Base-by-base conservation (phyloP, 2,888 invertebrate genomes). In the Orthosia gracilis region DNA sequence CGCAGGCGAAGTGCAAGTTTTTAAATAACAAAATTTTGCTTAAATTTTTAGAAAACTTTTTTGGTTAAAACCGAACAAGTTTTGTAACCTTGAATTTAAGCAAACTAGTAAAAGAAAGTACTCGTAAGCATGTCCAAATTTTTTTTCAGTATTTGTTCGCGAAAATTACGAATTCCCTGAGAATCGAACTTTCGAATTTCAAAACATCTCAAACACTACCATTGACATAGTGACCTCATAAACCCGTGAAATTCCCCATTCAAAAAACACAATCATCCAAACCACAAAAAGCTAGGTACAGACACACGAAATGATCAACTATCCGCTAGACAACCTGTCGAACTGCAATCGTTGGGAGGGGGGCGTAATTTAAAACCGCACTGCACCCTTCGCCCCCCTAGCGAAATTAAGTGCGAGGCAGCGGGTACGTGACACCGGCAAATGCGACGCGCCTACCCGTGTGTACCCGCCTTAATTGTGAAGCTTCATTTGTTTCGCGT, bases 281-380 rank as follows among this genome's bases (percentile, higher is more conserved):
- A 59, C 69, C 26, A 65, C 13, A 59, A 52, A 76, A 68, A 76
- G 31, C 69, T 67, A 78, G 45, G 31, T 57, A 69, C 62, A 79
- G 58, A 59, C 58, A 67, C 70, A 77, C 81, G 58, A 80, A 85
- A 83, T 85, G 83, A 85, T 85, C 83, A 86, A 85, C 85, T 87
- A 87, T 80, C 80, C 80, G 62, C 78, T 82, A 85, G 81, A 82
- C 82, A 63, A 73, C 78, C 84, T 87, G 90, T 89, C 91, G 89
- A 93, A 91, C 90, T 90, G 90, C 91, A 89, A 90, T 92, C 91
- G 88, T 88, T 89, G 90, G 91, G 80, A 80, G 85, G 90, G 91
- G 90, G 91, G 92, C 89, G 95, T 95, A 96, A 96, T 96, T 96
- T 95, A 94, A 95, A 95, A 95, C 96, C 95, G 91, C 96, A 94